These are phyloP conservation scores for Acomys russatus DNA, from an alignment of 2,797 vertebrate genomes.

Conservation along the genomic window DNA sequence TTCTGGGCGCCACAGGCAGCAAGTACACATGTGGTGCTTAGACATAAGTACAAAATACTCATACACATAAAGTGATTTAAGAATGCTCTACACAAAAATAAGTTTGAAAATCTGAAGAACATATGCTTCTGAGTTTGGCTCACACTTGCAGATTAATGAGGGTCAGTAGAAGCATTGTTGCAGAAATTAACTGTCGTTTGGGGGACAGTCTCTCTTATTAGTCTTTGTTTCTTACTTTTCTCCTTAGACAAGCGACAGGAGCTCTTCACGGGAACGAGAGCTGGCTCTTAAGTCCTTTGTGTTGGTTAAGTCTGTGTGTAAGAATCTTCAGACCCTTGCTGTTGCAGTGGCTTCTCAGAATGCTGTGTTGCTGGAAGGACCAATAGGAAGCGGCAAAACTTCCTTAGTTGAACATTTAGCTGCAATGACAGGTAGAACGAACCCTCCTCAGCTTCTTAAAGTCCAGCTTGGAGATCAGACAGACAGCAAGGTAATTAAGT, in stretches of 20 bases:
- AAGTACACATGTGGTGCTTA: not conserved
- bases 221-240: constrained; percentile 48
- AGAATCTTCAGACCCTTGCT: constrained; percentile 95
- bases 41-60: not conserved
- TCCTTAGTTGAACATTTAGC: constrained; percentile 96
- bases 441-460: constrained; percentile 95
- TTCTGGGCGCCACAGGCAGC: not conserved
- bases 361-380: constrained; percentile 96
- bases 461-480: constrained; percentile 99
- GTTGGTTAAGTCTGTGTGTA: constrained; percentile 95
- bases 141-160: not conserved
- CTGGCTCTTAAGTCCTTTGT: constrained; percentile 87
- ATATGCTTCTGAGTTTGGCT: not conserved
- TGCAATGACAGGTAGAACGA: constrained; percentile 93
- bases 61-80: not conserved
- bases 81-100: not conserved
- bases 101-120: not conserved
- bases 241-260: constrained; percentile 69
- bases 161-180: not conserved
- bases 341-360: constrained; percentile 95
- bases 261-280: constrained; percentile 84
- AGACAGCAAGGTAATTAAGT: constrained; percentile 96
- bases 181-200: constrained; percentile 19
- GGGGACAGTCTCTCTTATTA: not conserved
- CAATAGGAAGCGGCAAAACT: constrained; percentile 98